Evolutionary conservation across 2,113 vertebrate genomes (phyloP).

Genomic region (Tragelaphus buxtoni): DNA sequence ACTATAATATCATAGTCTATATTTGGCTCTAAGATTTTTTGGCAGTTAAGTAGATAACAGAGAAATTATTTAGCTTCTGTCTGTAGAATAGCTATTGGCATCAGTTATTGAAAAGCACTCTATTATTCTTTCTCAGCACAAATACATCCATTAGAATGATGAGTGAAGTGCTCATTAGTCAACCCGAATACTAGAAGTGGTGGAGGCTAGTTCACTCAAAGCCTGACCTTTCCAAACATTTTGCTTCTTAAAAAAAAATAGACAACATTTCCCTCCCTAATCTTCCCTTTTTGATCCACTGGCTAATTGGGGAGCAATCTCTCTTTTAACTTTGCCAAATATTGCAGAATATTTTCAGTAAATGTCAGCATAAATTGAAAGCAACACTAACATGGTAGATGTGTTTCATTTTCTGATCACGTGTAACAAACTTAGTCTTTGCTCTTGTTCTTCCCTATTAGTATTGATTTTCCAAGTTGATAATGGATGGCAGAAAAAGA

Average conservation of each 20-base stretch:
- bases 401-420: constrained; percentile 79
- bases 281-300: constrained; percentile 88
- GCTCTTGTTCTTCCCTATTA: constrained; percentile 81
- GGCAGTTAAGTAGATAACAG: neutral
- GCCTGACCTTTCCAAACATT: constrained; percentile 91
- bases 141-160: constrained; percentile 57
- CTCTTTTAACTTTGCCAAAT: constrained; percentile 80
- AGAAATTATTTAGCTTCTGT: constrained; percentile 2
- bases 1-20: neutral
- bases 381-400: constrained; percentile 80
- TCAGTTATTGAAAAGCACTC: neutral
- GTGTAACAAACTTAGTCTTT: constrained; percentile 70
- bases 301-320: constrained; percentile 91
- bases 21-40: neutral
- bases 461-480: constrained; percentile 75
- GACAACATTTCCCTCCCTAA: constrained; percentile 73
- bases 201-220: constrained; percentile 79
- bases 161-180: constrained; percentile 89
- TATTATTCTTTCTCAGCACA: constrained; percentile 33
- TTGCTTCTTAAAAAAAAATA: constrained; percentile 79
- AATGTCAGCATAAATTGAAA: constrained; percentile 91
- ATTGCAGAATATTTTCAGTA: constrained; percentile 84
- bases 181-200: constrained; percentile 75
- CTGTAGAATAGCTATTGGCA: neutral
- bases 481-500: constrained; percentile 65